Evolutionary conservation across 2,797 vertebrate species (phyloP).

Genomic region (Tympanoctomys barrerae): DNA sequence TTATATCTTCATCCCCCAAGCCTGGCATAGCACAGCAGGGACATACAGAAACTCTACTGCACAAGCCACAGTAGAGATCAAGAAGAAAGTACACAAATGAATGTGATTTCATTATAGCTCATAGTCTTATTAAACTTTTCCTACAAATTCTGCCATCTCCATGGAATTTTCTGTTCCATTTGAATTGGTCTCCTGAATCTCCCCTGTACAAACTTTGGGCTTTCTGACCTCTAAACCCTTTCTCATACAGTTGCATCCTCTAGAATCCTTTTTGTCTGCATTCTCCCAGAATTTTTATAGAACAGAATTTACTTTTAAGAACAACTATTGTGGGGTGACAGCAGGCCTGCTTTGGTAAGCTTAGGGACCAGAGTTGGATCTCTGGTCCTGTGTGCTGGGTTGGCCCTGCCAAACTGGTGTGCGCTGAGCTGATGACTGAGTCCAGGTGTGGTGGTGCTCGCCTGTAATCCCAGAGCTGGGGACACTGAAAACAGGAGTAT

Average conservation of each 20-base stretch:
- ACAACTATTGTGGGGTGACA: neutral
- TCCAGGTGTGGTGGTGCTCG: too few species aligned
- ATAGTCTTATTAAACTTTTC: neutral
- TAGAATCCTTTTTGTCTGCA: neutral
- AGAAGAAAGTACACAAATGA: neutral
- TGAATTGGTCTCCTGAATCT: neutral
- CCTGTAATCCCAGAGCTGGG: too few species aligned
- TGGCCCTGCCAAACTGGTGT: too few species aligned
- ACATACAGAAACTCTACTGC: neutral
- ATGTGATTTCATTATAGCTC: neutral
- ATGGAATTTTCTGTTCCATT: neutral
- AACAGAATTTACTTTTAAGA: neutral
- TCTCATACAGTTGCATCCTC: rapidly evolving
- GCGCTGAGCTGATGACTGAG: too few species aligned
- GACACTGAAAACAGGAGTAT: too few species aligned
- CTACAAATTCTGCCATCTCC: neutral
- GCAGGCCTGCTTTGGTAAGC: too few species aligned
- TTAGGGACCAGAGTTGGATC: too few species aligned
- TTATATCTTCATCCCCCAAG: neutral
- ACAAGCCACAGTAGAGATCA: neutral
- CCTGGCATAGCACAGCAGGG: rapidly evolving
- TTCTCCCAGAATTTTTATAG: neutral
- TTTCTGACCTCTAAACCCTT: neutral
- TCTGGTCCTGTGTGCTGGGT: too few species aligned
- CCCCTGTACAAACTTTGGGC: neutral